Evolutionary conservation across 2,888 invertebrate genomes (phyloP).

Genomic region (Drosophila anomalata): DNA sequence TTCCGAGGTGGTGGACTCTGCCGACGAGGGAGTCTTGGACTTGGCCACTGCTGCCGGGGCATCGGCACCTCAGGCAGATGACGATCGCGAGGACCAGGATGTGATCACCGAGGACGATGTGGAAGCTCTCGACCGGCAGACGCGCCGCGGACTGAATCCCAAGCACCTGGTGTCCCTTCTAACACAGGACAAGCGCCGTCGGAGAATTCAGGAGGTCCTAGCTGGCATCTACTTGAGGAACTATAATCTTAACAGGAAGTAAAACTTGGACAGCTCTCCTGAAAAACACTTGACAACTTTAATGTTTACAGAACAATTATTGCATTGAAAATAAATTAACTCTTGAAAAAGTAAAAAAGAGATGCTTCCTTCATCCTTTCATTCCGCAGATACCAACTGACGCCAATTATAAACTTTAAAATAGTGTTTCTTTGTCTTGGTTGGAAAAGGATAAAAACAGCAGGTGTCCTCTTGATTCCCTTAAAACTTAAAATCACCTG

Average conservation of each 20-base stretch:
- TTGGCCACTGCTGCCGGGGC: neutral
- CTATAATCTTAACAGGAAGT: slow-evolving; percentile 65
- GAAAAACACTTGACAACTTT: slow-evolving; percentile 45
- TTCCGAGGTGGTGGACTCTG: slow-evolving; percentile 32
- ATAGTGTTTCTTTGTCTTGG: neutral
- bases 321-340: neutral
- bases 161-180: slow-evolving; percentile 52
- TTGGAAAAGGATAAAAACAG: neutral
- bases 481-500: neutral
- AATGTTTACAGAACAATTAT: slow-evolving; percentile 57
- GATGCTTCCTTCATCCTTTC: neutral
- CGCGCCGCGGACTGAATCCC: slow-evolving; percentile 47
- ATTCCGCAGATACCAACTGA: neutral
- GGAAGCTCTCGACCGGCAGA: slow-evolving; percentile 57
- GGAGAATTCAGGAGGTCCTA: slow-evolving; percentile 62
- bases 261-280: slow-evolving; percentile 10
- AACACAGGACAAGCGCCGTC: slow-evolving; percentile 59
- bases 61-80: slow-evolving; percentile 1
- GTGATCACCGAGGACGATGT: slow-evolving; percentile 49
- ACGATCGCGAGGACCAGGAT: slow-evolving; percentile 43
- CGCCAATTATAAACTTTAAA: neutral
- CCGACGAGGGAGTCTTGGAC: slow-evolving; percentile 21
- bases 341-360: neutral
- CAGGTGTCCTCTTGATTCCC: neutral
- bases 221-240: slow-evolving; percentile 70